These are phyloP conservation scores for Ormyrus pomaceus DNA, from an alignment of 2,888 invertebrate species.

Conservation along the genomic window DNA sequence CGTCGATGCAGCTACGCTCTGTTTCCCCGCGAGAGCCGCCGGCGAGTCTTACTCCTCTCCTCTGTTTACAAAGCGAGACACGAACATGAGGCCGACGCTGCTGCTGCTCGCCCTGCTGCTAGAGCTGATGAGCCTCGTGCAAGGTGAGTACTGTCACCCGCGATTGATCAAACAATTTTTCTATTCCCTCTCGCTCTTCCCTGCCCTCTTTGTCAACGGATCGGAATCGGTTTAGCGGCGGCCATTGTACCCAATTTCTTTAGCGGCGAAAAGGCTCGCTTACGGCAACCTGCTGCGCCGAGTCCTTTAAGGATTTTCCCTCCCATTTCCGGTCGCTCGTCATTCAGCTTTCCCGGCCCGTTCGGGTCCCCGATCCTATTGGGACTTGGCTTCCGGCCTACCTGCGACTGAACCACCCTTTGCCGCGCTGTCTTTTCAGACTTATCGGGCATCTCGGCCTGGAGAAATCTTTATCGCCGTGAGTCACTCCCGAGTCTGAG, in stretches of 20 bases:
- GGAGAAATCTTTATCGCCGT: no score
- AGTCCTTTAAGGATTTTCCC: background rate
- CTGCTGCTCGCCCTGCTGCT: constrained; percentile 8
- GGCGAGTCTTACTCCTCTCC: background rate
- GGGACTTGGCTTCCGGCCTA: no score
- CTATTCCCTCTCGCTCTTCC: background rate
- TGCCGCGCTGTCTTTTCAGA: background rate
- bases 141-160: constrained; percentile 10
- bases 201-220: background rate
- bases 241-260: no score
- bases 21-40: constrained; percentile 17
- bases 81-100: background rate
- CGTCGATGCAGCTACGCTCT: constrained; percentile 27
- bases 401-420: no score
- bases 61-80: background rate
- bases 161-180: constrained; percentile 39
- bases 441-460: no score
- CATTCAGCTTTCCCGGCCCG: no score
- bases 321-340: no score
- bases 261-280: background rate
- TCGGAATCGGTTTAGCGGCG: background rate
- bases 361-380: no score
- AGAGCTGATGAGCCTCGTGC: background rate
- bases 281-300: background rate
- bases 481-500: no score